phyloP scores from a whole-genome alignment of 2,888 invertebrate genomes.

The Parnassius mnemosyne region DNA sequence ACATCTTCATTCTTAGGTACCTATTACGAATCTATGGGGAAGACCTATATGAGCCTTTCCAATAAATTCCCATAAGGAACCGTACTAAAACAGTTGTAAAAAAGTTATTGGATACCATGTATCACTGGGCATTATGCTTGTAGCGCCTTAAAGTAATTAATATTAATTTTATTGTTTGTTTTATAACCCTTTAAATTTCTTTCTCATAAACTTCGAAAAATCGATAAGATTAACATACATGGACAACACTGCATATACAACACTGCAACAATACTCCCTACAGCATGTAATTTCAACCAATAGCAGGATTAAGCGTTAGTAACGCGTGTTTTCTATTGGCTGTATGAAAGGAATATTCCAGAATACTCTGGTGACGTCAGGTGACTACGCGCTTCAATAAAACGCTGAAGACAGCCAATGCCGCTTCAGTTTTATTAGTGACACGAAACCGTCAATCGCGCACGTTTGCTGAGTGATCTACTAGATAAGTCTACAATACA shows the following conservation, averaged over 20 bases:
- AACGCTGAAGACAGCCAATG: constrained; percentile 47
- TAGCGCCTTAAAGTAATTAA: neutral
- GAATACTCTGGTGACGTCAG: constrained; percentile 66
- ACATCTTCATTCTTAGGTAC: too few relatives aligned
- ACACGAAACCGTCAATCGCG: constrained; percentile 75
- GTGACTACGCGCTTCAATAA: constrained; percentile 49
- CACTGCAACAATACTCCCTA: constrained; percentile 28
- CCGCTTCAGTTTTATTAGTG: constrained; percentile 55
- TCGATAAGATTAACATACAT: constrained; percentile 20
- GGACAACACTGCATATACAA: constrained; percentile 24
- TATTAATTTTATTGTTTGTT: neutral
- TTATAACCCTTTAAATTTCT: neutral
- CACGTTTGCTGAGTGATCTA: constrained; percentile 71
- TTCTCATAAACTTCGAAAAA: constrained; percentile 14
- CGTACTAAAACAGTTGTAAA: too few relatives aligned
- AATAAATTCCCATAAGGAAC: too few relatives aligned
- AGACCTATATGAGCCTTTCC: too few relatives aligned
- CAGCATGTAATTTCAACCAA: constrained; percentile 49
- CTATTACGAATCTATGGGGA: too few relatives aligned
- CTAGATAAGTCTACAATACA: constrained; percentile 55
- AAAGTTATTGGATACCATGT: too few relatives aligned
- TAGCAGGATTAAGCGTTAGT: constrained; percentile 39
- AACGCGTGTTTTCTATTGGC: constrained; percentile 53
- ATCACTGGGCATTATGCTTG: too few relatives aligned
- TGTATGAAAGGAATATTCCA: constrained; percentile 62